Conservation (phyloP, 2,888 invertebrate genomes). For the Rhyacophila evoluta region DNA sequence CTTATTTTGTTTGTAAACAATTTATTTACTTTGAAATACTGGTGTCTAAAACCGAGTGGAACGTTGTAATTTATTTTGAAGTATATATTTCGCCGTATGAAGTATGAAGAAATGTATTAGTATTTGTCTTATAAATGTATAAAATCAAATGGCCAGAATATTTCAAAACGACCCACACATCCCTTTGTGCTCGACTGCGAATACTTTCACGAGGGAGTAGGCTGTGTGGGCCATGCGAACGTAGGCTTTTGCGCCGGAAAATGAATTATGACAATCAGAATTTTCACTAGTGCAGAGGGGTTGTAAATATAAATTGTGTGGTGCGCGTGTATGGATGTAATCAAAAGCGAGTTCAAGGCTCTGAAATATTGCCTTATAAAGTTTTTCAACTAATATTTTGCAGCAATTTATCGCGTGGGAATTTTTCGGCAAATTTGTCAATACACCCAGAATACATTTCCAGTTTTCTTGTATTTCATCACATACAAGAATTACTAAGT, state of each 20-base stretch:
- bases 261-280: constrained; percentile 19
- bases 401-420: neutral
- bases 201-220: neutral
- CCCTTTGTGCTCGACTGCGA: neutral
- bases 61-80: too few species aligned
- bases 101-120: too few species aligned
- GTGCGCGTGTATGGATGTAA: constrained; percentile 14
- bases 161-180: neutral
- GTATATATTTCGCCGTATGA: too few species aligned
- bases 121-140: too few species aligned
- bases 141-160: too few species aligned
- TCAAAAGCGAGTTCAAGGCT: neutral
- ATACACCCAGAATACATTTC: too few species aligned
- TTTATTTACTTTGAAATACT: too few species aligned
- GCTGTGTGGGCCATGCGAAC: neutral
- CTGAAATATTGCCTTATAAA: constrained; percentile 22
- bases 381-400: neutral
- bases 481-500: too few species aligned
- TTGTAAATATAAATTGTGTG: constrained; percentile 12
- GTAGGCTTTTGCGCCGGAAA: neutral
- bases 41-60: too few species aligned
- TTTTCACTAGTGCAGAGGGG: constrained; percentile 15
- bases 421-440: too few species aligned
- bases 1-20: too few species aligned
- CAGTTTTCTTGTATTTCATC: too few species aligned